These are phyloP conservation scores for Zaprionus gabonicus DNA, from an alignment of 1,140 invertebrate species.

Conservation along the genomic window DNA sequence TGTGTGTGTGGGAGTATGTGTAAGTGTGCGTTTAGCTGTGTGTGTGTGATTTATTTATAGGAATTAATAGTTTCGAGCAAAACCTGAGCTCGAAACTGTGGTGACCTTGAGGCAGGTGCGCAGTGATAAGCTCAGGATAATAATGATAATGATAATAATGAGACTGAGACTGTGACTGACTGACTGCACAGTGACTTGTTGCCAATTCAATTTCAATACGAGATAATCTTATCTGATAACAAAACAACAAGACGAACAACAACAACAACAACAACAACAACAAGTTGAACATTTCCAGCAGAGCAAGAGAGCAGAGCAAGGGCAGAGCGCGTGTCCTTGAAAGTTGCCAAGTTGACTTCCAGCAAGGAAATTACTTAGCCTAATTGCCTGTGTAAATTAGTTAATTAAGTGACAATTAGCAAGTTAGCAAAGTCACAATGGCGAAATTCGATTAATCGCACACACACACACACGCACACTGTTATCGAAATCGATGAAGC, in stretches of 20 bases:
- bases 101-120: neutral
- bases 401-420: conserved; percentile 9
- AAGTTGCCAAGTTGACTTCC: neutral
- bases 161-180: too few relatives aligned
- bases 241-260: neutral
- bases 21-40: too few relatives aligned
- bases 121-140: neutral
- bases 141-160: neutral
- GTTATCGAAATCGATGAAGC: conserved; percentile 16
- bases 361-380: conserved; percentile 6
- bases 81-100: conserved; percentile 2
- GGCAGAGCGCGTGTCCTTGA: neutral
- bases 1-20: too few relatives aligned
- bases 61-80: conserved; percentile 25
- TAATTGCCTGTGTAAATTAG: conserved; percentile 2
- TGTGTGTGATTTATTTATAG: conserved; percentile 23
- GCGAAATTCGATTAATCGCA: conserved; percentile 17
- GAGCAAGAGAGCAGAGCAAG: too few relatives aligned
- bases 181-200: neutral
- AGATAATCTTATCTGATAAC: conserved; percentile 2
- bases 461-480: conserved; percentile 1
- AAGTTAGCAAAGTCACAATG: neutral
- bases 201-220: conserved; percentile 3
- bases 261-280: neutral
- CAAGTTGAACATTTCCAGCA: neutral